Evolutionary conservation across 1,140 invertebrate species (phyloP), one percentile per base, ranked within the genome.

Genomic region (Schlechtendalia chinensis): DNA sequence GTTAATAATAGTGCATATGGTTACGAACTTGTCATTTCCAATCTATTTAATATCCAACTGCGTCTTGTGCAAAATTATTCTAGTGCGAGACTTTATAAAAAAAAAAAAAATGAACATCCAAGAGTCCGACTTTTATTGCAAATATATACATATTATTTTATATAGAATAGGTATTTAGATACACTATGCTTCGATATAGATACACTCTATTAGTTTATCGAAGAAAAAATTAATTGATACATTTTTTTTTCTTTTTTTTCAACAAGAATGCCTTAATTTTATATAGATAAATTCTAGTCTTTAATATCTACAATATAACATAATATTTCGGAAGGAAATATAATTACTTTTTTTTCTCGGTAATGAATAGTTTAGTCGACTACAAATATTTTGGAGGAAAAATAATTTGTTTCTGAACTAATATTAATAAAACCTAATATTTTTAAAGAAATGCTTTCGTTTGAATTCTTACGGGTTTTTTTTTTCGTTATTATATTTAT

Each of bases 151-250:
- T 39, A 39, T 39, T 4, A 39, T 4, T 39, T 4, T 39, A 39
- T 39, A 39, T 39, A 39, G 3, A 39, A 8, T 39, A 39, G 32
- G 32, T 39, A 39, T 39, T 39, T 39, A 39, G 8, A 39, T 39
- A 39, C 32, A 39, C 32, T 39, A 39, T 39, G 5, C 39, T 47
- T 47, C 11, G 12, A 67, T 45, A 22, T 5, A 1, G 12, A 45
- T 22, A 47, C n/a, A 47, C n/a, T 45, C 12, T 32, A 67, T 67
- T 67, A 67, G 39, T 45, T 67, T 24, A 22, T 47, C n/a, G 8
- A 69, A 69, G 5, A 71, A 71, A 71, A 71, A 53, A 4, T 53
- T 71, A 71, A 71, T 71, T 71, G 67, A 17, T 24, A 53, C 50
- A 71, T 22, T 67, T 67, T 27, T 67, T 71, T 24, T 50, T 8